Evolutionary conservation across 2,888 invertebrate genomes (phyloP), one percentile per base, ranked within the genome.

Genomic region (Mythimna loreyi): DNA sequence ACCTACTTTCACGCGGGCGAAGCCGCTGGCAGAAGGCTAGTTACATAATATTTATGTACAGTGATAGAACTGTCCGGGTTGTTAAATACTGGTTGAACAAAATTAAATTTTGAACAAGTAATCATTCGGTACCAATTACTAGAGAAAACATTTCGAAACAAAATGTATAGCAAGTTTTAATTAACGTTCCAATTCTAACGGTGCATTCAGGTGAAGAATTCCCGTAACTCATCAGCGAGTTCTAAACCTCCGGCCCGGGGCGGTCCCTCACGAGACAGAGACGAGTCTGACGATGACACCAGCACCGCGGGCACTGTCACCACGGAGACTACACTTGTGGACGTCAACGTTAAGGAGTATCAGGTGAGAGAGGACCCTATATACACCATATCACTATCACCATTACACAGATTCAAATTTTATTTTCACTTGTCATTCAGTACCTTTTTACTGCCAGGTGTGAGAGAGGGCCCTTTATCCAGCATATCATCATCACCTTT

Each of bases 251-350:
- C 96, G 0, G 82, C 85, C 28, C 86, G 94, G 68, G 96, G 96
- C 0, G 96, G 96, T 1, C 96, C 96, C 0, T 77, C 91, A 0
- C 91, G 91, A 13, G 95, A 96, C 9, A 93, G 89, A 59, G 95
- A 96, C 2, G 96, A 96, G 53, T 96, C 96, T 1, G 97, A 97
- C 71, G 97, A 97, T 72, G 96, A 96, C 23, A 88, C 93, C 30
- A 96, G 96, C 80, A 94, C 94, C 23, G 90, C 96, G 2, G 94
- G 95, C 6, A 97, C 97, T 1, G 96, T 97, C 79, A 97, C 97
- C 55, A 98, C 98, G 0, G 98, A 98, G 57, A 96, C 97, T 1
- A 98, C 98, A 25, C 92, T 97, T 5, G 96, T 97, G 1, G 97
- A 96, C 71, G 91, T 93, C 25, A 96, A 96, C 80, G 96, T 96